These are phyloP conservation scores for Anorthoa munda DNA, from an alignment of 2,888 invertebrate species.

Conservation along the genomic window DNA sequence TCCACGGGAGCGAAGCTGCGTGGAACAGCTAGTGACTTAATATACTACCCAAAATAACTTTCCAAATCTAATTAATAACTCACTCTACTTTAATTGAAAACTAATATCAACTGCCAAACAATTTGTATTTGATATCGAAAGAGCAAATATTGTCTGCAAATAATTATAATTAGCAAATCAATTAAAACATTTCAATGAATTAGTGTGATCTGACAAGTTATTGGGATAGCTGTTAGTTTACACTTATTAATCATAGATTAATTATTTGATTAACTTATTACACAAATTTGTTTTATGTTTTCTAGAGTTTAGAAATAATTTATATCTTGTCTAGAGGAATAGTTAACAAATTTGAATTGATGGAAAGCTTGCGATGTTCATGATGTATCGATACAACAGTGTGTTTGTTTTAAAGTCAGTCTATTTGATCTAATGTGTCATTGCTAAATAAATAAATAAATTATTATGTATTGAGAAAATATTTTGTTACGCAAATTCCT, in stretches of 20 bases:
- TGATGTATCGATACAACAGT: too few relatives aligned
- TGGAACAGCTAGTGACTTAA: too few relatives aligned
- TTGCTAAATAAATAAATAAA: too few relatives aligned
- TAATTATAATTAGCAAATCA: constrained; percentile 34
- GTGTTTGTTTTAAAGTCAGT: too few relatives aligned
- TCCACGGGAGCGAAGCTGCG: too few relatives aligned
- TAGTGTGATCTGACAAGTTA: constrained; percentile 30
- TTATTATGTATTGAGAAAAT: too few relatives aligned
- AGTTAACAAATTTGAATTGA: too few relatives aligned
- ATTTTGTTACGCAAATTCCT: too few relatives aligned
- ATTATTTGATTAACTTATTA: constrained; percentile 24
- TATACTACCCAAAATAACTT: background rate
- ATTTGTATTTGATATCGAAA: constrained; percentile 38
- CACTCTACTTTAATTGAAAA: constrained; percentile 21
- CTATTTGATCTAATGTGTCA: too few relatives aligned
- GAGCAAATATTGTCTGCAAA: constrained; percentile 38
- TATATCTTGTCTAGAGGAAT: background rate
- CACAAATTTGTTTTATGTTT: background rate
- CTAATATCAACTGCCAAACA: constrained; percentile 24
- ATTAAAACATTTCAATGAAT: constrained; percentile 32
- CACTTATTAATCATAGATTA: constrained; percentile 13
- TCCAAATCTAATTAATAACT: background rate
- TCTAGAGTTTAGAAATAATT: background rate
- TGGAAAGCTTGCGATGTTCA: too few relatives aligned
- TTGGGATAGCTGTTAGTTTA: constrained; percentile 10